Evolutionary conservation across 2,888 invertebrate species (phyloP), one percentile per base, ranked within the genome.

Genomic region (Noctua janthina): DNA sequence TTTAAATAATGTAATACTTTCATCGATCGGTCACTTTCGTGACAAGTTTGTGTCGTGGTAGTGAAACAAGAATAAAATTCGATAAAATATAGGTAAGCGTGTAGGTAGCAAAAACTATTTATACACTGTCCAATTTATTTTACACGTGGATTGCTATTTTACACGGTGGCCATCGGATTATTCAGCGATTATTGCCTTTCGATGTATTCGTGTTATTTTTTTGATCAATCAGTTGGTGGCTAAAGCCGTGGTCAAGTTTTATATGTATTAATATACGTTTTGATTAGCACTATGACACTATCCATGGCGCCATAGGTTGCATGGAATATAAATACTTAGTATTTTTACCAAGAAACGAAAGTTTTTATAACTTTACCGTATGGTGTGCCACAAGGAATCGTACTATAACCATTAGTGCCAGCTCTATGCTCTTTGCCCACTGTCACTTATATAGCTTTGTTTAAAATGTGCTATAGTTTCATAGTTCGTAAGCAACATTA

Each of bases 31-130:
- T 7, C 15, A 13, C 13, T 68, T 72, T 72, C 29, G 49, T 64
- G n/a, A 51, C 39, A 49, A 71, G 23, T 23, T 54, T 23, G 54
- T 7, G 54, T 54, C 7, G 23, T 54, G 51, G 20, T 46, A 62
- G 79, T 62, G 35, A 51, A 71, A 79, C 62, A 67, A 1, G 7
- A 62, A 72, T 85, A 13, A 73, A 66, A 73, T 20, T 6, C 62
- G 29, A 49, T 62, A 23, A 79, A 72, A 70, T 39, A n/a, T 62
- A 20, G 23, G 23, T 59, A 70, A 64, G 35, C 46, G 13, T 68
- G 43, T 67, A n/a, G 15, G 43, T 67, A n/a, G 15, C 15, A 72
- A 67, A 35, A 59, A 46, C 39, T 10, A n/a, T 68, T 49, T 49
- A 54, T 62, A 84, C 35, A 43, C 39, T 62, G 11, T 29, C 62